These are phyloP conservation scores for Cydia splendana DNA, from an alignment of 1,140 invertebrate species.

Conservation along the genomic window DNA sequence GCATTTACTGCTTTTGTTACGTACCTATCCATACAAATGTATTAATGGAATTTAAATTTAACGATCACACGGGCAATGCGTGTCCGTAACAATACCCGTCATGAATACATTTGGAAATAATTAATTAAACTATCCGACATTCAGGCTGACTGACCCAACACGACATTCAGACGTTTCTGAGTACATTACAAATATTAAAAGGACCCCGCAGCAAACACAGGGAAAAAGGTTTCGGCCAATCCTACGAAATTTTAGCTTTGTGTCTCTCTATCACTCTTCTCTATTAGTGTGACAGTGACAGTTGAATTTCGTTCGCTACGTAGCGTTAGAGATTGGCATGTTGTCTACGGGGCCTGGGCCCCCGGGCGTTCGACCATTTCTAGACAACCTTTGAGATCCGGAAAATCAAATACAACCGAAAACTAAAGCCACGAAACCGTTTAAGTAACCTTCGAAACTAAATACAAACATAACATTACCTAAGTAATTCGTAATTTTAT, in stretches of 20 bases:
- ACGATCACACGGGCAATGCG: neutral
- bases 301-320: too few species aligned
- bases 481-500: neutral
- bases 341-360: too few species aligned
- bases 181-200: too few species aligned
- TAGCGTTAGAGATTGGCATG: too few species aligned
- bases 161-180: neutral
- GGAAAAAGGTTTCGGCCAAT: too few species aligned
- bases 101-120: conserved; percentile 13
- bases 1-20: neutral
- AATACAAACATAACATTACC: neutral
- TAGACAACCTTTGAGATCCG: too few species aligned
- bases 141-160: neutral
- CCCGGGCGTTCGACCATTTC: too few species aligned
- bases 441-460: neutral
- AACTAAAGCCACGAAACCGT: neutral
- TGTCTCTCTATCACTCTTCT: too few species aligned
- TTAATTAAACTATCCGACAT: conserved; percentile 1
- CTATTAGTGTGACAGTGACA: too few species aligned
- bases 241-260: too few species aligned
- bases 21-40: conserved; percentile 7
- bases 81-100: neutral
- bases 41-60: neutral
- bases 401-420: neutral
- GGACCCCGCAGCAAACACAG: too few species aligned